Base-by-base conservation (phyloP, 2,797 vertebrate genomes). In the Oreochromis grahami region DNA sequence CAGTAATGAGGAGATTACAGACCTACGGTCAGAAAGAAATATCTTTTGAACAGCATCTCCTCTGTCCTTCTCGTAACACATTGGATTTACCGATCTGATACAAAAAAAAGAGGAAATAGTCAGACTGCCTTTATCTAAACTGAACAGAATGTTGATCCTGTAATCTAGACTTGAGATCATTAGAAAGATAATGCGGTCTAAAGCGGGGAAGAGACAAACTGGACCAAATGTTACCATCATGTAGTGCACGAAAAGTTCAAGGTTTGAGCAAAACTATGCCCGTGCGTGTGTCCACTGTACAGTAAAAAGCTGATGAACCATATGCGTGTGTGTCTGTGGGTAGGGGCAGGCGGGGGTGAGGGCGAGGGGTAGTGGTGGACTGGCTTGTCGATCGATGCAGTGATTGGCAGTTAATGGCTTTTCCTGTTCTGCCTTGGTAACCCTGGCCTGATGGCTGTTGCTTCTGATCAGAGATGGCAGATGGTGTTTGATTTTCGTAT, bases 391-490 rank as follows among this genome's bases (percentile, higher is more conserved):
- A 97, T 97, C 97, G 96, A 97, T 97, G 96, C 95, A 90, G 95
- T 96, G 97, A 97, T 96, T 96, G 96, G 96, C 96, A 96, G 96
- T 96, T 97, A 97, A 97, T 97, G 96, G 96, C 96, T 96, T 96
- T 97, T 95, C 96, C 96, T 95, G 95, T 97, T 96, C 95, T 96
- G 96, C 95, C 96, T 96, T 95, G 94, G 95, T 96, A 97, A 97
- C 95, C 95, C 93, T 90, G 91, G 95, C 91, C 95, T 96, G 96
- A 97, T 93, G 95, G 95, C 95, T 96, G 96, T 95, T 96, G 95
- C 94, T 90, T 95, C 95, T 96, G 96, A 97, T 97, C 96, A 96
- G 92, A 95, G 94, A 95, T 95, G 96, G 96, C 96, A 96, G 96
- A 96, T 95, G 94, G 93, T 90, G 92, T 96, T 96, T 97, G 96